Percentiles rank a stretch among this genome's conserved stretches.
phyloP scores from a whole-genome alignment of 2,113 vertebrate genomes.

The Gorsachius goisagi region DNA sequence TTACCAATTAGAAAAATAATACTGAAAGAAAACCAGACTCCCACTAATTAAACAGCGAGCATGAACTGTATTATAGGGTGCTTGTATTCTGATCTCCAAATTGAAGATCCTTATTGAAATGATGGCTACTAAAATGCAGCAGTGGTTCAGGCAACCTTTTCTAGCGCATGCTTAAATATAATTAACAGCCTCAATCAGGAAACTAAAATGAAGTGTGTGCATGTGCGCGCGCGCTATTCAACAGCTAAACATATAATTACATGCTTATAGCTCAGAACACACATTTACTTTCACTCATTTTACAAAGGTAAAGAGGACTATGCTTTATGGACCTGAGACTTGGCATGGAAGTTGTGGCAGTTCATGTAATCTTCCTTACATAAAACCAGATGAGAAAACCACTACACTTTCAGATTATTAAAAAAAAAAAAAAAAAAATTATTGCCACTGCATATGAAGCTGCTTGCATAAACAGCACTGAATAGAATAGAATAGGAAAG shows the following conservation, averaged over 20 bases:
- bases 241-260: neutral
- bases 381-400: neutral
- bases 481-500: neutral
- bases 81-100: neutral
- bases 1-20: neutral
- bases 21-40: neutral
- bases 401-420: neutral
- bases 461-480: neutral
- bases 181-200: neutral
- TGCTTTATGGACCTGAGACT: neutral
- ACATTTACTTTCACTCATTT: neutral
- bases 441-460: neutral
- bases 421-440: neutral
- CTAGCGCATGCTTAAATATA: neutral
- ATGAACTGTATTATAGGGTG: neutral
- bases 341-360: neutral
- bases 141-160: neutral
- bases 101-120: neutral
- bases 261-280: neutral
- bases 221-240: neutral
- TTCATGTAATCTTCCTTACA: neutral
- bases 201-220: neutral
- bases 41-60: neutral
- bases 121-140: neutral
- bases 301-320: neutral